Percentiles rank a stretch among this genome's conserved stretches.
These are phyloP conservation scores for Pseudocheirus occidentalis DNA, from an alignment of 2,797 vertebrate species.

Conservation along the genomic window DNA sequence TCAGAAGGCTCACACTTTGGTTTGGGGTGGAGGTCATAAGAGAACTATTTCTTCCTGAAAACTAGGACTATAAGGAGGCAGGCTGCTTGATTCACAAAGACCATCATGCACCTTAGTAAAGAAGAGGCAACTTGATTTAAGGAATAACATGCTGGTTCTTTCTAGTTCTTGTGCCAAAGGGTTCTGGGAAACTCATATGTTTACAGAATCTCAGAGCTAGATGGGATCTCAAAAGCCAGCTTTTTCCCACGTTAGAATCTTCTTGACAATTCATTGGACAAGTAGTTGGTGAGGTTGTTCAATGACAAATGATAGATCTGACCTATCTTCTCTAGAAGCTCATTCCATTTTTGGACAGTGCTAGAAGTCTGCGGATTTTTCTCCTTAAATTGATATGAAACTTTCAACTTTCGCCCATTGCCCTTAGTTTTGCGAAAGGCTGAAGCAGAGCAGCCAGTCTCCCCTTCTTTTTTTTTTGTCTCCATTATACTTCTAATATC, in stretches of 20 bases:
- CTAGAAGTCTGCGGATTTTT: background rate
- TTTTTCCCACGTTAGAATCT: background rate
- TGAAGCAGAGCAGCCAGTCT: background rate
- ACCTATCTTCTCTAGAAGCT: background rate
- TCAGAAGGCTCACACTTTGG: background rate
- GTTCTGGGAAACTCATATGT: background rate
- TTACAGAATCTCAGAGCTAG: background rate
- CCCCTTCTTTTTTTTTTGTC: background rate
- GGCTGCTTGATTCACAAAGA: background rate
- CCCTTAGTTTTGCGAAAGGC: background rate
- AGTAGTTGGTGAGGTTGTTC: background rate
- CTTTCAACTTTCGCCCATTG: background rate
- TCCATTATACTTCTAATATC: background rate
- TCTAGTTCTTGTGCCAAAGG: background rate
- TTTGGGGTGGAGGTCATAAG: background rate
- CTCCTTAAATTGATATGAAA: background rate
- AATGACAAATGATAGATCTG: background rate
- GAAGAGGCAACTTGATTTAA: background rate
- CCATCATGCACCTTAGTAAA: background rate
- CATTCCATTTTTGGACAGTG: background rate
- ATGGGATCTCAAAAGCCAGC: background rate
- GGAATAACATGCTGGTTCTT: background rate
- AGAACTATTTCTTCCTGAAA: background rate
- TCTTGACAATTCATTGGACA: background rate
- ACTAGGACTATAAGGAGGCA: background rate